phyloP scores from a whole-genome alignment of 1,140 invertebrate genomes.

The Myzus persicae region DNA sequence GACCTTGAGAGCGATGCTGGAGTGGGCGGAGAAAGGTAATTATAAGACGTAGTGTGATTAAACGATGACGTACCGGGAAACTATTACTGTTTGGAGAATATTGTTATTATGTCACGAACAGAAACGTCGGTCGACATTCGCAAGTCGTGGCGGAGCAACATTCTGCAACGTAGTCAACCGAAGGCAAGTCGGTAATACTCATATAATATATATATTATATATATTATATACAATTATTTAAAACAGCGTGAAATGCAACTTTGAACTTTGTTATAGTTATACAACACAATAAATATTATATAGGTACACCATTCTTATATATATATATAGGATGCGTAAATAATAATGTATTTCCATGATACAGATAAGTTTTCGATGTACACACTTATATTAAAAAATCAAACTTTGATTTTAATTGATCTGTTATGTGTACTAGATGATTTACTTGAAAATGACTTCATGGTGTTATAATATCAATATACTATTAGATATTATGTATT shows the following conservation, averaged over 20 bases:
- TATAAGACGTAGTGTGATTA: neutral
- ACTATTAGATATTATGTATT: too few species aligned
- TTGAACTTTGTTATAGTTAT: neutral
- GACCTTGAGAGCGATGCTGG: too few species aligned
- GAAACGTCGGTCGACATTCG: neutral
- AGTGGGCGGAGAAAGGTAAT: neutral
- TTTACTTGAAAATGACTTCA: too few species aligned
- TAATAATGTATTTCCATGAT: too few species aligned
- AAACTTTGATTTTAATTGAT: too few species aligned
- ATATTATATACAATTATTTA: neutral
- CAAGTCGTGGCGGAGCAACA: neutral
- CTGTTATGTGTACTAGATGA: too few species aligned
- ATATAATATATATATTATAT: neutral
- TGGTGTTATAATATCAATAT: too few species aligned
- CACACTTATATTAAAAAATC: too few species aligned
- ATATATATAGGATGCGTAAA: neutral
- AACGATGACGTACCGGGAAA: neutral
- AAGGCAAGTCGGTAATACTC: neutral
- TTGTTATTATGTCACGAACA: neutral
- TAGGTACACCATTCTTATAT: neutral
- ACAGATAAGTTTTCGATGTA: too few species aligned
- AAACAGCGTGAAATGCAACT: neutral
- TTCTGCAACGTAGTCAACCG: neutral
- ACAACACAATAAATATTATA: neutral
- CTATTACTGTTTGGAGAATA: neutral